phyloP scores from a whole-genome alignment of 2,888 invertebrate genomes.

The Sicus ferrugineus region DNA sequence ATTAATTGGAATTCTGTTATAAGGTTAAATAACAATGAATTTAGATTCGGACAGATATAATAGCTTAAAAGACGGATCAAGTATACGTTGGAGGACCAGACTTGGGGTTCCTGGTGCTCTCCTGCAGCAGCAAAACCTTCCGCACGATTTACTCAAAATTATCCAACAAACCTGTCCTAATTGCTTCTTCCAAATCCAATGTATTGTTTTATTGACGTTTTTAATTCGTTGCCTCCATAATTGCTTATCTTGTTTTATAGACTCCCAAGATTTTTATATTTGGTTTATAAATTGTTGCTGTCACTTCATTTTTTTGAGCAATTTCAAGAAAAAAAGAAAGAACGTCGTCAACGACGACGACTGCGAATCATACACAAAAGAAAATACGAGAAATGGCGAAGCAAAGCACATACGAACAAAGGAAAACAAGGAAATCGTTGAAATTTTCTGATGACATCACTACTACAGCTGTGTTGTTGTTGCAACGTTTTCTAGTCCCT shows the following conservation, averaged over 20 bases:
- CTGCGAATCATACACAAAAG: conserved; percentile 29
- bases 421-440: conserved; percentile 40
- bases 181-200: conserved; percentile 3
- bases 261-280: conserved; percentile 33
- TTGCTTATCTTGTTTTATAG: conserved; percentile 33
- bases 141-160: conserved; percentile 12
- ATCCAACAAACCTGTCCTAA: too few relatives aligned
- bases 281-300: conserved; percentile 27
- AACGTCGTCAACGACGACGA: conserved; percentile 18
- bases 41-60: background rate
- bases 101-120: too few relatives aligned
- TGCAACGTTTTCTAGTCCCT: conserved; percentile 38
- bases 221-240: conserved; percentile 38
- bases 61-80: too few relatives aligned
- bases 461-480: conserved; percentile 49
- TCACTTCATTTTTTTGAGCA: conserved; percentile 29
- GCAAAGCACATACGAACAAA: conserved; percentile 39
- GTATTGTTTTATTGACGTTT: conserved; percentile 38
- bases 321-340: conserved; percentile 11
- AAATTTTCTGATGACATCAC: conserved; percentile 65
- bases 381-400: conserved; percentile 36
- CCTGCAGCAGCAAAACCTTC: background rate
- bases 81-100: too few relatives aligned
- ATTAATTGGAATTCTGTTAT: too few relatives aligned
- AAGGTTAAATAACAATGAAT: background rate